Evolutionary conservation across 2,888 invertebrate species (phyloP), one percentile per base, ranked within the genome.

Genomic region (Erynnis tages): DNA sequence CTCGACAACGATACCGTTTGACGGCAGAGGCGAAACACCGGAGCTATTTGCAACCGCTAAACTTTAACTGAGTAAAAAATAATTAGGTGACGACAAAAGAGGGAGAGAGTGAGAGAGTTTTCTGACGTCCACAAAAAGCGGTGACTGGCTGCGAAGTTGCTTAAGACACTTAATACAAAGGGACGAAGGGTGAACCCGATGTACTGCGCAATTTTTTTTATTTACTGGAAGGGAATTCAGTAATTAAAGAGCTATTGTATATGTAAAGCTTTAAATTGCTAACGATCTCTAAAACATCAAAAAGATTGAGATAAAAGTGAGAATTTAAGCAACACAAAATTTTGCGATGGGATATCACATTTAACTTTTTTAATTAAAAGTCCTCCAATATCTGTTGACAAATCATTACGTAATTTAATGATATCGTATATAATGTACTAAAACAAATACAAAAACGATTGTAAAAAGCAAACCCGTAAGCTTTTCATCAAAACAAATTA

Each of bases 11-110:
- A 34, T 40, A 49, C 32, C 40, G 32, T 49, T 49, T 49, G 32
- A 49, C 23, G 48, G 30, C 40, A n/a, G 21, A 49, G 40, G 34
- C 34, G 34, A 49, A 34, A 34, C 49, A 34, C 8, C 6, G 11
- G 5, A 41, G n/a, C 46, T 54, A 54, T 54, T 58, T 38, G 52
- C 48, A 49, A 25, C 30, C 47, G 50, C 53, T 16, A 52, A 59
- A 60, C 49, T 56, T 60, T 48, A 32, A 30, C 46, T 17, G n/a
- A 13, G 32, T 40, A n/a, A 56, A 54, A 60, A 60, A 57, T 55
- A 49, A 60, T 60, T 58, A 57, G 58, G 55, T 54, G 60, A 58
- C 56, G 55, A 55, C 56, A 54, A 56, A 56, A 55, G 48, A 32
- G 40, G 53, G 32, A 40, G 32, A 25, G n/a, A 40, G 32, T 23